Base-by-base conservation (phyloP, 2,797 vertebrate genomes). In the Hydrocynus forskahlii region DNA sequence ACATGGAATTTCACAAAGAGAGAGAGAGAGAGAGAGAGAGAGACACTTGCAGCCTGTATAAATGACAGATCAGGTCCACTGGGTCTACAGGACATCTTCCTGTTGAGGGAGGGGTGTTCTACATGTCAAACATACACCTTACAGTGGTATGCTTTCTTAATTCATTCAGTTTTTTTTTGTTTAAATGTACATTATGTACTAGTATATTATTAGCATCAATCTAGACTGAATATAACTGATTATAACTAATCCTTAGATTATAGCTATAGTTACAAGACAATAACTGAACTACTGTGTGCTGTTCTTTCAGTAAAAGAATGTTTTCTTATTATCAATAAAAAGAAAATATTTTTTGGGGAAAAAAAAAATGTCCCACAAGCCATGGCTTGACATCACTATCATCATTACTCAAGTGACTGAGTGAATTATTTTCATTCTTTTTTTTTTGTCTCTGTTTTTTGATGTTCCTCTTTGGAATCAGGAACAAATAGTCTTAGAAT, bases 61-160 rank as follows among this genome's bases (percentile, higher is more conserved):
- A 68, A 43, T 25, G 25, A 38, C 43, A 8, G 50, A 63, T 83
- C 54, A 59, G n/a, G 62, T 69, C 78, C 57, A 70, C 67, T 25
- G 45, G 62, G 23, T 52, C 40, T 43, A 68, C 21, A 75, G 71
- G 75, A 83, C 45, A 79, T 64, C 17, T 55, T 64, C 54, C 40
- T 78, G 70, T 67, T 72, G 52, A 71, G 68, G 29, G 43, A 35
- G 50, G 35, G 63, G 21, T 29, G 48, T 76, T 81, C 59, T 57
- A 78, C 81, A 52, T 54, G 68, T 79, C 54, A 29, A 29, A 29
- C 29, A 29, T 29, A 29, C 29, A 29, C 29, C 29, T 29, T 29
- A 29, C 29, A 29, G 29, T 29, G 29, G 29, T 29, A 29, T 29
- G 29, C 29, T 29, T 29, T 29, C 1, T 29, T 1, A 29, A 29